Percentiles rank a stretch among this genome's conserved stretches.
These are phyloP conservation scores for Zosterops lateralis DNA, from an alignment of 2,113 vertebrate genomes.

Conservation along the genomic window DNA sequence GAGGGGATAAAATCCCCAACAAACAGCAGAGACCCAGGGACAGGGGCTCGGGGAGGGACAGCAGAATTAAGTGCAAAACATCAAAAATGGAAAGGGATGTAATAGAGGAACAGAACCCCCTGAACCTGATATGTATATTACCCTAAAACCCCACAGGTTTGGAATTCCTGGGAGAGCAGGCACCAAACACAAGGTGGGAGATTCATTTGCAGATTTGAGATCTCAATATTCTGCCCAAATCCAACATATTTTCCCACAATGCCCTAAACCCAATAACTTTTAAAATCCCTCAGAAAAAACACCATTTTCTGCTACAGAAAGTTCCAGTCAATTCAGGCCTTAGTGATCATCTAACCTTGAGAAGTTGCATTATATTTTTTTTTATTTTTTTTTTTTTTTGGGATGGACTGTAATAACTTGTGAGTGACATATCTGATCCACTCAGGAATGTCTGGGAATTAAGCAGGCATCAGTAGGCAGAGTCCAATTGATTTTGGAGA, in stretches of 20 bases:
- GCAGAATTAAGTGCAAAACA: not conserved
- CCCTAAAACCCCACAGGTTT: not conserved
- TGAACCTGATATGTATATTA: accelerated
- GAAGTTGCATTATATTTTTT: not conserved
- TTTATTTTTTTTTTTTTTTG: not conserved
- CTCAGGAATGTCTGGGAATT: conserved; percentile 13
- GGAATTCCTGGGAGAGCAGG: not conserved
- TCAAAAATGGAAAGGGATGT: not conserved
- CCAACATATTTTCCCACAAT: not conserved
- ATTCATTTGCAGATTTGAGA: not conserved
- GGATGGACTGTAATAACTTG: not conserved
- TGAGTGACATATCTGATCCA: conserved; percentile 43
- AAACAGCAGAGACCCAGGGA: not conserved
- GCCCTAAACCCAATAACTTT: not conserved
- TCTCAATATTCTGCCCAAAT: not conserved
- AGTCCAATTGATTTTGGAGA: conserved; percentile 41
- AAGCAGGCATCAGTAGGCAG: conserved; percentile 21
- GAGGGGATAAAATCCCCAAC: too few species aligned
- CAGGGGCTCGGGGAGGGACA: not conserved
- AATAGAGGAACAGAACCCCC: accelerated
- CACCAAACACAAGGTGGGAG: not conserved
- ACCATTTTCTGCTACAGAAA: not conserved
- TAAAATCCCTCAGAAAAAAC: not conserved
- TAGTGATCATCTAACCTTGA: not conserved
- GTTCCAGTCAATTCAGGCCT: not conserved